These are phyloP conservation scores for Zaprionus capensis DNA, from an alignment of 1,140 invertebrate species.

Conservation along the genomic window DNA sequence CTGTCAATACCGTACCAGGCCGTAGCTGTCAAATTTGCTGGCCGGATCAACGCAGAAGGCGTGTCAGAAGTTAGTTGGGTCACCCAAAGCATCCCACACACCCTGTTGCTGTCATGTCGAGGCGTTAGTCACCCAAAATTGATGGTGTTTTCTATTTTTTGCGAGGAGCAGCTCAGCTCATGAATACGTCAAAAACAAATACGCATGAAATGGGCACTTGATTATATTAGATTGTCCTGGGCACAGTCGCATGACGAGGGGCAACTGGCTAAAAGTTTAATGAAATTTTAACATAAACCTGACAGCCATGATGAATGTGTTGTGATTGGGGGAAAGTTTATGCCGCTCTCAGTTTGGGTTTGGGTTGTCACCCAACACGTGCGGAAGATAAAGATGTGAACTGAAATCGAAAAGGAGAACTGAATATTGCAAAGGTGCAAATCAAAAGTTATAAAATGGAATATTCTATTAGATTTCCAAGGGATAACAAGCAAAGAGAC, in stretches of 20 bases:
- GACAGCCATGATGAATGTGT: conserved; percentile 70
- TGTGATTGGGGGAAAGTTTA: conserved; percentile 21
- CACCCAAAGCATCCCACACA: not conserved
- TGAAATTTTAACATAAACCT: conserved; percentile 68
- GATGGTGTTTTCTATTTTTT: conserved; percentile 59
- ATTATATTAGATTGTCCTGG: conserved; percentile 56
- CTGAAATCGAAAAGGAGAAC: conserved; percentile 26
- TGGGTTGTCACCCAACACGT: conserved; percentile 42
- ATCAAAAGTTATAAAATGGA: conserved; percentile 18
- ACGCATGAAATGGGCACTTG: conserved; percentile 70
- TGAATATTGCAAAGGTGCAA: conserved; percentile 4
- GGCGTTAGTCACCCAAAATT: conserved; percentile 50
- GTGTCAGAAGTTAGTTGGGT: conserved; percentile 46
- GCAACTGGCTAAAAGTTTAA: conserved; percentile 61
- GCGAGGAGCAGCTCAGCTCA: conserved; percentile 40
- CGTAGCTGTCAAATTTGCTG: conserved; percentile 42
- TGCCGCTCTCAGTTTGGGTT: not conserved
- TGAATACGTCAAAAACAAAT: conserved; percentile 76
- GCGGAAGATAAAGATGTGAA: conserved; percentile 43
- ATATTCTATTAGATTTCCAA: conserved; percentile 6
- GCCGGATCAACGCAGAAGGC: conserved; percentile 26
- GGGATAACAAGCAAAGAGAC: not conserved
- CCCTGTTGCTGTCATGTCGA: conserved; percentile 36
- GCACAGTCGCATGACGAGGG: conserved; percentile 34
- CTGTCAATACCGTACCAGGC: conserved; percentile 58